Base-by-base conservation (phyloP, 2,797 vertebrate genomes). In the Eulemur coronatus region DNA sequence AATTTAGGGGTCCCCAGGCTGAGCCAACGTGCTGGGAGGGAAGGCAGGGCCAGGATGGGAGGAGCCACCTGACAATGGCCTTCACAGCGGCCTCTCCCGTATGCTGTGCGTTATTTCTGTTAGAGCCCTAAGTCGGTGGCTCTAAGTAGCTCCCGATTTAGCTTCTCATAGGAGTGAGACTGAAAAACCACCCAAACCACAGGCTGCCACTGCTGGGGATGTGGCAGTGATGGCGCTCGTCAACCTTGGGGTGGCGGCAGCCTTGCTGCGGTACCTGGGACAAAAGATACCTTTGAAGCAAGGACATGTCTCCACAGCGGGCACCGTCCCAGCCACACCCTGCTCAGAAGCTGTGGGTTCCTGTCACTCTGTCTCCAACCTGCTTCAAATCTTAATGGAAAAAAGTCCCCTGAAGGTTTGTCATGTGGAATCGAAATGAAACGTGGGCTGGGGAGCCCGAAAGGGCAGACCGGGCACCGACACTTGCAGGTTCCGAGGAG, bases 71-170 rank as follows among this genome's bases (percentile, higher is more conserved):
- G 41, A 14, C 38, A 8, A 61, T 86, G 91, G 70, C 93, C 91
- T 73, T 76, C 91, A 70, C 7, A 35, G 81, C 17, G 1, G 46
- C 89, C 81, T 67, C 70, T 76, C 72, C 35, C 12, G 3, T 43
- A 18, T 8, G 26, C 52, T 91, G 80, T 70, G 46, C 26, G 22
- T 91, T 65, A 59, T 69, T 91, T 92, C 86, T 96, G 90, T 95
- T 96, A 94, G 84, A 96, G 86, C 50, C 48, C 67, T 95, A 92
- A 88, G 81, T 93, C 92, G 94, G 73, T 4, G 43, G 48, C 61
- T 38, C 84, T 95, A 84, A 97, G 52, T 57, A 84, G 86, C 35
- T 94, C 92, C 92, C 43, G 84, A 92, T 86, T 94, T 90, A 95
- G 87, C 55, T 94, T 73, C 88, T 94, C 63, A n/a, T n/a, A 22